Evolutionary conservation across 2,888 invertebrate species (phyloP), one percentile per base, ranked within the genome.

Genomic region (Apocheima hispidaria): DNA sequence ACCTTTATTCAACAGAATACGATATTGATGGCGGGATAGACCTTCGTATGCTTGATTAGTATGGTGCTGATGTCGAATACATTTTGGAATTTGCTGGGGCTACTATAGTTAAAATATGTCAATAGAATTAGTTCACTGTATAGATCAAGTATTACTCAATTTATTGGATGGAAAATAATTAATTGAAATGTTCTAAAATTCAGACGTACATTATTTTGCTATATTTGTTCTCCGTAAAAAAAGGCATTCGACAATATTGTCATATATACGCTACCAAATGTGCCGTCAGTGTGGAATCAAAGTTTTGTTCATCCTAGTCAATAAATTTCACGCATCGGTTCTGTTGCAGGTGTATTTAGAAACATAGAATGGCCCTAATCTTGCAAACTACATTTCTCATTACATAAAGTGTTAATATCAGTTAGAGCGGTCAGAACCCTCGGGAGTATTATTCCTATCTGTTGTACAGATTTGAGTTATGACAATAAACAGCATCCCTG

Each of bases 1-100:
- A 83, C 81, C 71, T 79, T 82, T 84, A 83, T 83, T 87, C 83
- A 85, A 82, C 77, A 79, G 77, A 76, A 81, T 78, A 82, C 83
- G 72, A 71, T 83, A 83, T 83, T 81, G 80, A 83, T 78, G 76
- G 76, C 71, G 71, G 75, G 72, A 76, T 74, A 75, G 75, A 73
- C 76, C 78, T 76, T 77, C 68, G 56, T 72, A 77, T 77, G 83
- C 77, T 79, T 84, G 82, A 86, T 85, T 83, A 81, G 78, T 77
- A 26, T 79, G 72, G 70, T 70, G 67, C 61, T 65, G 68, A 70
- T 70, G 67, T 60, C 65, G 68, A 70, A 71, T 63, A 66, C 68
- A 61, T 67, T 62, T 61, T 53, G 63, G 70, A 71, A 68, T 72
- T 65, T 49, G 46, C 48, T 56, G 10, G 20, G 28, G 43, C 49